A percentile compares a stretch with the other conserved stretches of the same genome.
These are phyloP conservation scores for Lasioglossum pauxillum DNA, from an alignment of 2,888 invertebrate species.

Conservation along the genomic window DNA sequence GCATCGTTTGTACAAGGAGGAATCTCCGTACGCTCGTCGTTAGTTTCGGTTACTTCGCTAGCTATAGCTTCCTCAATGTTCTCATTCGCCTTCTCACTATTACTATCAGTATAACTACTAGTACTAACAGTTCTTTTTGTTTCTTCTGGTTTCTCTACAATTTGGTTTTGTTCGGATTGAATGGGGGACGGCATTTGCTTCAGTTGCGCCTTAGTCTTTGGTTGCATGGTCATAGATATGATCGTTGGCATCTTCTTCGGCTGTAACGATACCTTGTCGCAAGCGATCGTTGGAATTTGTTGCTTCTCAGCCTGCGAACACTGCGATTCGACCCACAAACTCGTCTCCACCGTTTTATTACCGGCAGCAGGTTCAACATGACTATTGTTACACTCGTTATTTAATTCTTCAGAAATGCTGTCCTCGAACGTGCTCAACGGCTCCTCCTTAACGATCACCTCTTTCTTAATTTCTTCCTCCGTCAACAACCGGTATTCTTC, in stretches of 20 bases:
- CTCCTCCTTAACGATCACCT: slow-evolving; percentile 60
- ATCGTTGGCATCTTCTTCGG: slow-evolving; percentile 10
- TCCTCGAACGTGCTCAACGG: not conserved
- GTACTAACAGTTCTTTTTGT: not conserved
- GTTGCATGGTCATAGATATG: slow-evolving; percentile 27
- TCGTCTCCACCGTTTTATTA: not conserved
- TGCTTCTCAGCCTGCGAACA: not conserved
- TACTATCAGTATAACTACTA: not conserved
- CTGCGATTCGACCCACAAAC: not conserved
- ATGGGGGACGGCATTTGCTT: slow-evolving; percentile 75
- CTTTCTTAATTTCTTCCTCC: slow-evolving; percentile 72
- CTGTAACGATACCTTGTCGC: slow-evolving; percentile 17
- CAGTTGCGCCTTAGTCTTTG: slow-evolving; percentile 77
- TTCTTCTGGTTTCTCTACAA: slow-evolving; percentile 1
- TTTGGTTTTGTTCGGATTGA: slow-evolving; percentile 23
- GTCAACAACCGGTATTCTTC: slow-evolving; percentile 67
- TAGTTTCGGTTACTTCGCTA: not conserved
- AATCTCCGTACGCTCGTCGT: not conserved
- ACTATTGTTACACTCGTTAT: not conserved
- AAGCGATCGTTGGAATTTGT: not conserved
- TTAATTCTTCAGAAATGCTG: not conserved
- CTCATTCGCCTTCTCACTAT: not conserved
- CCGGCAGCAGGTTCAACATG: not conserved
- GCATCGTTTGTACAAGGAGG: not conserved
- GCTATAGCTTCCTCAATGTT: slow-evolving; percentile 4